phyloP scores from a whole-genome alignment of 2,888 invertebrate genomes.

The Ophonus ardosiacus region DNA sequence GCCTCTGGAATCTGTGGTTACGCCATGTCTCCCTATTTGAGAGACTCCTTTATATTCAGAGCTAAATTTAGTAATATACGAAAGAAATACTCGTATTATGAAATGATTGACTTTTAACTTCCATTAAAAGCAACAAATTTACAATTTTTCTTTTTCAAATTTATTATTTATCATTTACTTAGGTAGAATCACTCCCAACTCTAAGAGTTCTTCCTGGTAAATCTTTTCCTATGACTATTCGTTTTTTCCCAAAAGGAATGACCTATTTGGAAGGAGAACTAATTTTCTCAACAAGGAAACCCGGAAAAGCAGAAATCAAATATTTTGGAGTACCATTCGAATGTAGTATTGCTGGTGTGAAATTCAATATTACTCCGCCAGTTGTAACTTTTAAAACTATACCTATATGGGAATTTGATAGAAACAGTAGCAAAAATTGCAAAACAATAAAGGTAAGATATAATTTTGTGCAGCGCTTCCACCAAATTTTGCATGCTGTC shows the following conservation, averaged over 20 bases:
- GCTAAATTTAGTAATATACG: no score
- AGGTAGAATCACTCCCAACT: slow-evolving; percentile 22
- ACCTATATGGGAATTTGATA: slow-evolving; percentile 49
- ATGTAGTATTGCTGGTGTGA: slow-evolving; percentile 3
- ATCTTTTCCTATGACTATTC: slow-evolving; percentile 66
- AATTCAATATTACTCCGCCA: slow-evolving; percentile 26
- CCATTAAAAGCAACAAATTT: no score
- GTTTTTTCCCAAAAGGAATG: slow-evolving; percentile 67
- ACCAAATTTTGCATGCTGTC: neutral
- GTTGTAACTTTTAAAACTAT: slow-evolving; percentile 51
- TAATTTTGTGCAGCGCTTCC: neutral
- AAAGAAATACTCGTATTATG: no score
- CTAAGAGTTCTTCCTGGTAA: slow-evolving; percentile 31
- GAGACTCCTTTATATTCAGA: no score
- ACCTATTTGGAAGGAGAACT: slow-evolving; percentile 65
- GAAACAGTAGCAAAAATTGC: neutral
- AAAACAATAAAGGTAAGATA: slow-evolving; percentile 26
- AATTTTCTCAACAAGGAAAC: slow-evolving; percentile 20
- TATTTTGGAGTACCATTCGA: slow-evolving; percentile 32
- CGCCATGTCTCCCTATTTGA: no score
- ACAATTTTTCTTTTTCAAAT: neutral
- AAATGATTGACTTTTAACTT: no score
- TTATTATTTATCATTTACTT: neutral
- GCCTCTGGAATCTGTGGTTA: no score
- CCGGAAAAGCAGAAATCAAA: slow-evolving; percentile 1